A percentile compares a stretch with the other conserved stretches of the same genome.
phyloP scores from a whole-genome alignment of 2,113 vertebrate species.

The Dasyurus viverrinus region DNA sequence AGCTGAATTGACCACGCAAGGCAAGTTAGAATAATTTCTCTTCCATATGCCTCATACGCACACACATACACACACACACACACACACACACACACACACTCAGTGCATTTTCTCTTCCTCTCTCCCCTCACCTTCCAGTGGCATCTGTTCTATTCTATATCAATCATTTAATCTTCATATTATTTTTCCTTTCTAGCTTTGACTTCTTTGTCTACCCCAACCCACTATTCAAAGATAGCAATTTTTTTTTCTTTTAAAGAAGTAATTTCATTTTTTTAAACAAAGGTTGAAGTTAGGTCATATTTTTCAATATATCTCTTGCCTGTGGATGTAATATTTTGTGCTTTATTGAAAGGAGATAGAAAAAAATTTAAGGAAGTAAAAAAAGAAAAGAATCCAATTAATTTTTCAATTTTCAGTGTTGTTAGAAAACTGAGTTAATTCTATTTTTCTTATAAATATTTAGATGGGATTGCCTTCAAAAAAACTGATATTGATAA shows the following conservation, averaged over 20 bases:
- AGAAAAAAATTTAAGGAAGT: slow-evolving; percentile 1
- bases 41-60: slow-evolving; percentile 5
- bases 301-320: not conserved
- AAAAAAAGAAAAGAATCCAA: not conserved
- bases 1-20: not conserved
- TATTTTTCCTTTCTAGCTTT: not conserved
- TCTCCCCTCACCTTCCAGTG: no score
- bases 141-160: not conserved
- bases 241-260: not conserved
- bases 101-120: not conserved
- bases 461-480: not conserved
- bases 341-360: not conserved
- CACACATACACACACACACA: no score
- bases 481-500: slow-evolving; percentile 2
- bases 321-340: not conserved
- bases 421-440: not conserved
- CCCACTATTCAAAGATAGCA: not conserved
- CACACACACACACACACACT: not conserved
- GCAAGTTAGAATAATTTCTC: not conserved
- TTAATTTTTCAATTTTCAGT: not conserved
- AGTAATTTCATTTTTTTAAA: slow-evolving; percentile 20
- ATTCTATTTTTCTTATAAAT: not conserved
- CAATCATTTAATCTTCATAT: not conserved
- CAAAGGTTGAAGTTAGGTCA: not conserved
- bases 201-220: not conserved